A percentile compares a stretch with the other conserved stretches of the same genome.
Conservation (phyloP, 1,140 invertebrate species). For the Ostrea edulis region DNA sequence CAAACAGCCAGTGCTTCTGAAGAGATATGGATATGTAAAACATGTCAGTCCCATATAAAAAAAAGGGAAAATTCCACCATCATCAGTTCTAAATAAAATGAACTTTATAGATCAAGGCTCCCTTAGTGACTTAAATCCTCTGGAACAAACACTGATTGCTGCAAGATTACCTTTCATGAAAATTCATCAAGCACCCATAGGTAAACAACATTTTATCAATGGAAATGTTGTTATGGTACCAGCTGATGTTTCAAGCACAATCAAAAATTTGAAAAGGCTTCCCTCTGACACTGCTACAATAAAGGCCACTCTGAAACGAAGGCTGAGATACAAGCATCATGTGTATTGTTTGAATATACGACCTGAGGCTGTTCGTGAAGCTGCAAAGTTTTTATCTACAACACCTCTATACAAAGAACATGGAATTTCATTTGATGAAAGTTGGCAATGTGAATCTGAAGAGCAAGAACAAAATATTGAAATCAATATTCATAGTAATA, state of each 20-base stretch:
- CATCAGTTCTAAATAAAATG: slow-evolving; percentile 52
- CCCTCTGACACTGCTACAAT: slow-evolving; percentile 50
- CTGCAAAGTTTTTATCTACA: slow-evolving; percentile 39
- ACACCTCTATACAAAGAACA: slow-evolving; percentile 48
- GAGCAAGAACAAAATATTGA: background rate
- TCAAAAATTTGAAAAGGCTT: slow-evolving; percentile 40
- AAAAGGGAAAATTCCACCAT: slow-evolving; percentile 50
- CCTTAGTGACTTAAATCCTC: slow-evolving; percentile 39
- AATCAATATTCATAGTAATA: background rate
- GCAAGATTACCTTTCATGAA: slow-evolving; percentile 53
- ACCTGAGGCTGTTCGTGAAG: slow-evolving; percentile 41
- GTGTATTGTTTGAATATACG: slow-evolving; percentile 48
- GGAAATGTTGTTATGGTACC: slow-evolving; percentile 58
- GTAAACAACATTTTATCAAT: slow-evolving; percentile 46
- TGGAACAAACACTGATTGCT: slow-evolving; percentile 49
- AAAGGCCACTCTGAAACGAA: slow-evolving; percentile 48
- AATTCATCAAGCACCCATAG: slow-evolving; percentile 54
- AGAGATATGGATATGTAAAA: slow-evolving; percentile 49
- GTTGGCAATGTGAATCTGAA: background rate
- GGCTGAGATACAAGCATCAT: slow-evolving; percentile 54
- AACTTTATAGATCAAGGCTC: slow-evolving; percentile 43
- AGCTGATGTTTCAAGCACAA: slow-evolving; percentile 48
- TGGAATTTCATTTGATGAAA: slow-evolving; percentile 30
- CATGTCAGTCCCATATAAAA: slow-evolving; percentile 44
- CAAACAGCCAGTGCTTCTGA: slow-evolving; percentile 5